Percentiles rank a stretch among this genome's conserved stretches.
Evolutionary conservation across 2,797 vertebrate species (phyloP).

Genomic region (Fistularia commersonii): DNA sequence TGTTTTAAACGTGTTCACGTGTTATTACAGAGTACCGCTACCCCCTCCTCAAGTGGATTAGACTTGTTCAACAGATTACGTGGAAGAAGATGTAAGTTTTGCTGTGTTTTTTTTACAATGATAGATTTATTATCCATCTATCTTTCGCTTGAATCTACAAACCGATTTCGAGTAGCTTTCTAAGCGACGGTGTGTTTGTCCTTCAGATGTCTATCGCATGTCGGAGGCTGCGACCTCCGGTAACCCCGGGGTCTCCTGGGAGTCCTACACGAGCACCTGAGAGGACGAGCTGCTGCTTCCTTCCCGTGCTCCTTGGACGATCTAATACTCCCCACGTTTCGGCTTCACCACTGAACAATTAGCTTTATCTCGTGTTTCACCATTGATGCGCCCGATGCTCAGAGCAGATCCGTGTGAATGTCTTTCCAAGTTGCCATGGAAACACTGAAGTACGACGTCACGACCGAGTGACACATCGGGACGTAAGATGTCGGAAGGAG

Average conservation of each 20-base stretch:
- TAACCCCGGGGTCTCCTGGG: slow-evolving; percentile 11
- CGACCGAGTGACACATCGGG: no score
- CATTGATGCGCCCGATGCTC: no score
- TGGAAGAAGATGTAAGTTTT: slow-evolving; percentile 77
- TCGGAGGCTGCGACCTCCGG: slow-evolving; percentile 24
- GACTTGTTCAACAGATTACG: slow-evolving; percentile 73
- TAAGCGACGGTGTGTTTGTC: slow-evolving; percentile 5
- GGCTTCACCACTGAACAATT: no score
- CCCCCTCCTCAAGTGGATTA: slow-evolving; percentile 61
- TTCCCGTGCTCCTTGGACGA: no score
- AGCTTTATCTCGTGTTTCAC: no score
- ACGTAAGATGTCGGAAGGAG: no score
- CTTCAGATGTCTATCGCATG: slow-evolving; percentile 55
- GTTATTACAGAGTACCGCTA: slow-evolving; percentile 48
- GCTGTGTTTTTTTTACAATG: not conserved
- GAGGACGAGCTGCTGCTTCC: no score
- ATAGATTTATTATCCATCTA: not conserved
- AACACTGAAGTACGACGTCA: no score
- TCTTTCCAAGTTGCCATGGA: no score
- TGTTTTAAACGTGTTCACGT: not conserved
- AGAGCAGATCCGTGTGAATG: no score
- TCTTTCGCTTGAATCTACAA: not conserved
- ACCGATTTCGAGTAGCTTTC: not conserved
- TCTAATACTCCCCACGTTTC: no score
- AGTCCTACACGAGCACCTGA: slow-evolving; percentile 41